Evolutionary conservation across 2,113 vertebrate genomes (phyloP), one percentile per base, ranked within the genome.

Genomic region (Xenotilapia leptura): DNA sequence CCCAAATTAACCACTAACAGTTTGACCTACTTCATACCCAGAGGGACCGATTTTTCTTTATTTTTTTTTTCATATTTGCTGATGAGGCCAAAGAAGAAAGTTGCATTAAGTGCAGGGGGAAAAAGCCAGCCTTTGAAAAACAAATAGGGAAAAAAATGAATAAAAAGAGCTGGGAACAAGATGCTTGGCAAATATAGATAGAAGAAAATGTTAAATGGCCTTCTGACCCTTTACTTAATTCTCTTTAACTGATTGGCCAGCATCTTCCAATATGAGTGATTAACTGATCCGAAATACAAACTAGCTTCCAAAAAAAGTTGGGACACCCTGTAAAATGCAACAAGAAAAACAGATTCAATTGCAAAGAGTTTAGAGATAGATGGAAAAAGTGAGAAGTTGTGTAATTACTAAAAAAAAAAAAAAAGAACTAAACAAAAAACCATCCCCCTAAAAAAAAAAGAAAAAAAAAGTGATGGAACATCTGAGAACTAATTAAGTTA

Each of bases 11-110:
- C 88, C 58, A 89, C 91, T 92, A 94, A 92, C 89, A 90, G 89
- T 90, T 90, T 95, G 94, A 95, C 93, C 95, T 93, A 94, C 93
- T 94, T 95, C 89, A 90, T 81, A 89, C 86, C 92, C 95, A 88
- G 88, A 23, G 92, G 92, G 90, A 33, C 88, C 56, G 86, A 92
- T 92, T 92, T 82, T 13, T 83, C 56, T 33, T 60, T 60, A 13
- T 58, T 86, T 90, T 80, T 87, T 91, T 90, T 90, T 88, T 87
- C 79, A 90, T 92, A 94, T 95, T 94, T 95, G 89, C 94, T 94
- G 91, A 96, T 93, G 91, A 95, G 87, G 93, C 91, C 86, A 91
- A 94, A 96, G 88, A 92, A 93, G 84, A 93, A 95, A 94, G 93
- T 88, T 47, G 21, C 56, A 89, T 90, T 92, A 92, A 88, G 79